Conservation (phyloP, 2,888 invertebrate genomes). For the Spilosoma lubricipeda region DNA sequence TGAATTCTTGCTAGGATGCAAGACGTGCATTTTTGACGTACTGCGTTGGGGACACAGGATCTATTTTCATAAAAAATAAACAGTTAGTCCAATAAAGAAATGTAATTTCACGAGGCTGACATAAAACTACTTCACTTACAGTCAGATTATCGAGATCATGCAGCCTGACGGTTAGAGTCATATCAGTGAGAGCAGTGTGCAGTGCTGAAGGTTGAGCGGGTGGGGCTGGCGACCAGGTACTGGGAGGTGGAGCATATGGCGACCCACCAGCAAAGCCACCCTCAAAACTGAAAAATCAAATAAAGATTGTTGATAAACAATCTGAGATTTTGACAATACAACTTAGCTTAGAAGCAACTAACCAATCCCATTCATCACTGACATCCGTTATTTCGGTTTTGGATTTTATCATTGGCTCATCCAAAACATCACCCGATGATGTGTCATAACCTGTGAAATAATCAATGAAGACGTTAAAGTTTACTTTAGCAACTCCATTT, state of each 20-base stretch:
- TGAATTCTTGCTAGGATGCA: slow-evolving; percentile 87
- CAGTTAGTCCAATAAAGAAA: too few species aligned
- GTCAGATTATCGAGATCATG: slow-evolving; percentile 88
- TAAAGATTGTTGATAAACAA: neutral
- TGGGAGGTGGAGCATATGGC: slow-evolving; percentile 57
- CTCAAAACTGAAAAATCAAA: slow-evolving; percentile 65
- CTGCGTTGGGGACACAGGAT: slow-evolving; percentile 88
- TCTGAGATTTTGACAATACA: neutral
- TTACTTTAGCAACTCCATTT: neutral
- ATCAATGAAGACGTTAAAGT: neutral
- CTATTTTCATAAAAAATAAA: slow-evolving; percentile 46
- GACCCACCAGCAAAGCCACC: slow-evolving; percentile 77
- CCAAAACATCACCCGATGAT: slow-evolving; percentile 73
- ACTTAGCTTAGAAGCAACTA: slow-evolving; percentile 29
- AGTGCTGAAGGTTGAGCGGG: slow-evolving; percentile 83
- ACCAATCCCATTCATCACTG: slow-evolving; percentile 82
- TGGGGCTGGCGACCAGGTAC: slow-evolving; percentile 53
- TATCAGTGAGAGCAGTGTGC: slow-evolving; percentile 88
- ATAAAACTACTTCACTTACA: slow-evolving; percentile 49
- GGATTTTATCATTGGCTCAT: slow-evolving; percentile 61
- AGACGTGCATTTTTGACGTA: slow-evolving; percentile 87
- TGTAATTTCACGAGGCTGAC: neutral
- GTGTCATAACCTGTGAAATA: slow-evolving; percentile 69
- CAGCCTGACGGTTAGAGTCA: slow-evolving; percentile 88
- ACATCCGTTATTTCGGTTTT: slow-evolving; percentile 69